Base-by-base conservation (phyloP, 1,140 invertebrate species). In the Phymorhynchus buccinoides region DNA sequence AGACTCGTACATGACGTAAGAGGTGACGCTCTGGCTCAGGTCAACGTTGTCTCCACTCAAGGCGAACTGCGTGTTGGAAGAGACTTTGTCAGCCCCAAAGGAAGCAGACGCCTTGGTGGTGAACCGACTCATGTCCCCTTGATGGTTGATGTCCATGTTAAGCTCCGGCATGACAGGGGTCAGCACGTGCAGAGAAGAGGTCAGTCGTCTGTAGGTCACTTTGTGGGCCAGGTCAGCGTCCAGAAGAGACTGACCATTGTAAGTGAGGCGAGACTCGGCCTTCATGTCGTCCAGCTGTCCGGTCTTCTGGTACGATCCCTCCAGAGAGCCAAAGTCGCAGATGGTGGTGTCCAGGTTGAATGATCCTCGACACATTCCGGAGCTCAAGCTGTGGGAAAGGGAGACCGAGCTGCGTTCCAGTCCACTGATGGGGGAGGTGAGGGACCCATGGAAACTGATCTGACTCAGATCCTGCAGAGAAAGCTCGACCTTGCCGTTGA, bases 91-190 rank as follows among this genome's bases (percentile, higher is more conserved):
- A 30, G 12, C 77, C 12, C 42, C 77, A 12, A 22, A 4, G 1
- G 77, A 79, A 27, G 77, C 44, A 3, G 32, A 30, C 30, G 41
- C 41, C 41, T 48, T 79, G 77, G 77, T 79, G 37, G 52, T 86
- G 41, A 89, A 87, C 6, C 80, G 39, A 7, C 66, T 41, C 14
- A 52, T 12, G 30, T 81, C 22, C 12, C 86, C 88, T 3, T 80
- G 87, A 22, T 83, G 80, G 39, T 85, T 66, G 1, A 88, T 18
- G 6, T 85, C 83, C 22, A 85, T 30, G 22, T 84, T 84, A 6
- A 86, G 30, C 41, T 79, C 77, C 9, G 41, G 42, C 41, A 56
- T 27, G 7, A 32, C 27, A 27, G 77, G 18, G 77, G 77, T 79
- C 77, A 52, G 77, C 77, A 79, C 42, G 27, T 41, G 41, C 27